A percentile compares a stretch with the other conserved stretches of the same genome.
Conservation (phyloP, 2,888 invertebrate genomes). For the Mimumesa dahlbomi region DNA sequence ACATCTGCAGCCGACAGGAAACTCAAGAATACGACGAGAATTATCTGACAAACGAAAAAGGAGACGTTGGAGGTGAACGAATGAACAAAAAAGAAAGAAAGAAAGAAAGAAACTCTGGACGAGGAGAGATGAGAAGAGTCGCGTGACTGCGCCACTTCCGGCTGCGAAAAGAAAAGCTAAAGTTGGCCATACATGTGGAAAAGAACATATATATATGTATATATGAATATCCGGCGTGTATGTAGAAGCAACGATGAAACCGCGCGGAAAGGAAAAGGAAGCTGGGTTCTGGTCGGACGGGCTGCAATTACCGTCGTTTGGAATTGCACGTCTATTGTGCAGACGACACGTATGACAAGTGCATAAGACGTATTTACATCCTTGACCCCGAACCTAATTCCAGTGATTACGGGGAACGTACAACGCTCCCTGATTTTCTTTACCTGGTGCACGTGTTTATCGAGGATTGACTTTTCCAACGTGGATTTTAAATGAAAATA, state of each 20-base stretch:
- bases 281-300: slow-evolving; percentile 29
- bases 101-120: neutral
- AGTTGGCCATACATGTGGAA: slow-evolving; percentile 11
- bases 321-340: neutral
- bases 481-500: too few species aligned
- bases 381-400: slow-evolving; percentile 36
- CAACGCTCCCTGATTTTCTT: slow-evolving; percentile 9
- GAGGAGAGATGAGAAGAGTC: slow-evolving; percentile 14
- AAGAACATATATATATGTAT: too few species aligned
- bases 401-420: slow-evolving; percentile 23
- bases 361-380: slow-evolving; percentile 17
- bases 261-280: slow-evolving; percentile 21
- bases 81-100: neutral
- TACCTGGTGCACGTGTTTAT: slow-evolving; percentile 3
- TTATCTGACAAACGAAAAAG: slow-evolving; percentile 57
- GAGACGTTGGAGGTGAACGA: neutral
- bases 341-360: slow-evolving; percentile 15
- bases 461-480: too few species aligned
- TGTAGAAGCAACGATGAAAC: neutral
- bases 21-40: slow-evolving; percentile 60
- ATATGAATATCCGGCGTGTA: too few species aligned
- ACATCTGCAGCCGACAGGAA: slow-evolving; percentile 61
- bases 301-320: slow-evolving; percentile 31
- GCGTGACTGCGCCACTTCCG: slow-evolving; percentile 53
- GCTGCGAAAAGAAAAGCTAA: slow-evolving; percentile 19